Percentiles rank a stretch among this genome's conserved stretches.
Conservation (phyloP, 2,888 invertebrate species). For the Drosophila affinis region DNA sequence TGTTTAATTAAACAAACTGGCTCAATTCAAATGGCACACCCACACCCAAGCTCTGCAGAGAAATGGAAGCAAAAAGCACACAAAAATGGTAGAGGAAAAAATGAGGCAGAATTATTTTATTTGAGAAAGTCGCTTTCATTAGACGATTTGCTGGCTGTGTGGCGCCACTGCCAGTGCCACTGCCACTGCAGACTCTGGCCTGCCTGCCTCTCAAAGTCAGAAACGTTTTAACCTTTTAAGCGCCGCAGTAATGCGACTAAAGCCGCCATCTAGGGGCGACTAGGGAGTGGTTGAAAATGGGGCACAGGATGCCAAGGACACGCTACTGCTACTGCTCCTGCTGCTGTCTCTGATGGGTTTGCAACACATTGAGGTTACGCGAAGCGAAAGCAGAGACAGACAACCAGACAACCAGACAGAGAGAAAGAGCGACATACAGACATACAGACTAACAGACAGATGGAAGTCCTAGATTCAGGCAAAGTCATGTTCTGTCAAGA, state of each 20-base stretch:
- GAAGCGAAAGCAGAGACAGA: constrained; percentile 50
- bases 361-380: constrained; percentile 75
- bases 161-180: constrained; percentile 3
- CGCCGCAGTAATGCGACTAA: constrained; percentile 70
- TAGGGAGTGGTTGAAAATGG: constrained; percentile 30
- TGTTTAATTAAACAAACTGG: constrained; percentile 56
- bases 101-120: constrained; percentile 50
- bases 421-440: constrained; percentile 26
- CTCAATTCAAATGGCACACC: constrained; percentile 44
- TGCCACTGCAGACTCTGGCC: neutral
- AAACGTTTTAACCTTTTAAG: constrained; percentile 74
- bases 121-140: constrained; percentile 60
- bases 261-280: constrained; percentile 48
- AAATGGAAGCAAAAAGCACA: constrained; percentile 25
- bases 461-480: constrained; percentile 21
- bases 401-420: constrained; percentile 10
- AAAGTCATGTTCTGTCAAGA: constrained; percentile 30
- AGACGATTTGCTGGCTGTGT: constrained; percentile 52
- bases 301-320: constrained; percentile 61
- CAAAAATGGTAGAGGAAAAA: constrained; percentile 9
- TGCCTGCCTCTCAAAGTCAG: constrained; percentile 57
- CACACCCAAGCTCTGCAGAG: neutral
- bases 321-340: constrained; percentile 17
- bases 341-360: constrained; percentile 41
- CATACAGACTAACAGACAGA: constrained; percentile 27